These are phyloP conservation scores for Pardosa pseudoannulata DNA, from an alignment of 2,888 invertebrate genomes.

Conservation along the genomic window DNA sequence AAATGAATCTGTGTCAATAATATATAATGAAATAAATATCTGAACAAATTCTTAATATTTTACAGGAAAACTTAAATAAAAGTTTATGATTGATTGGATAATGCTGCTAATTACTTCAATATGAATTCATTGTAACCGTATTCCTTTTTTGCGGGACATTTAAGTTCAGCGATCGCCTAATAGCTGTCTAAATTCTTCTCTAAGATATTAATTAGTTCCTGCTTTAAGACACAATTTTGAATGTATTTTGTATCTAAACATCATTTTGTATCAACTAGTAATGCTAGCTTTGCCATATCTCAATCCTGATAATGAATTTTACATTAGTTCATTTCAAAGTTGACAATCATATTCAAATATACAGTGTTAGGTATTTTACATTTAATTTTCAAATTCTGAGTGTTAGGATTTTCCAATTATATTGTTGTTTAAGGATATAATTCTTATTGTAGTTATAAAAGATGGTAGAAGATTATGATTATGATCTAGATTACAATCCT, in stretches of 20 bases:
- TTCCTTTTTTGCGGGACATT: background rate
- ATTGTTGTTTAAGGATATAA: background rate
- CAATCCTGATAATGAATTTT: background rate
- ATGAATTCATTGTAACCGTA: too few species aligned
- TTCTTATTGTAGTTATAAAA: background rate
- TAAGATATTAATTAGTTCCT: background rate
- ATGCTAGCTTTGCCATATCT: background rate
- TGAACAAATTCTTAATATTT: too few species aligned
- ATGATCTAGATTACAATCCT: conserved; percentile 29
- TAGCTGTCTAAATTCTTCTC: background rate
- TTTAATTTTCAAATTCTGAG: background rate
- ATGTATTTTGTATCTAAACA: background rate
- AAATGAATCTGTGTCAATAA: too few species aligned
- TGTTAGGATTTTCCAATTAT: background rate
- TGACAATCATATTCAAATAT: background rate
- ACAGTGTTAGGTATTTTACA: background rate
- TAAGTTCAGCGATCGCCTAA: background rate
- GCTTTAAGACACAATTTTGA: background rate
- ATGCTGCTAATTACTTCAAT: too few species aligned
- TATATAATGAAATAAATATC: too few species aligned
- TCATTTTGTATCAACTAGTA: background rate
- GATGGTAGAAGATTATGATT: conserved; percentile 50
- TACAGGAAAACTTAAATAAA: too few species aligned
- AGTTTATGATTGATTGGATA: too few species aligned
- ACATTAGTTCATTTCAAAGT: background rate